A percentile compares a stretch with the other conserved stretches of the same genome.
phyloP scores from a whole-genome alignment of 2,888 invertebrate genomes.

The Eupithecia dodoneata region DNA sequence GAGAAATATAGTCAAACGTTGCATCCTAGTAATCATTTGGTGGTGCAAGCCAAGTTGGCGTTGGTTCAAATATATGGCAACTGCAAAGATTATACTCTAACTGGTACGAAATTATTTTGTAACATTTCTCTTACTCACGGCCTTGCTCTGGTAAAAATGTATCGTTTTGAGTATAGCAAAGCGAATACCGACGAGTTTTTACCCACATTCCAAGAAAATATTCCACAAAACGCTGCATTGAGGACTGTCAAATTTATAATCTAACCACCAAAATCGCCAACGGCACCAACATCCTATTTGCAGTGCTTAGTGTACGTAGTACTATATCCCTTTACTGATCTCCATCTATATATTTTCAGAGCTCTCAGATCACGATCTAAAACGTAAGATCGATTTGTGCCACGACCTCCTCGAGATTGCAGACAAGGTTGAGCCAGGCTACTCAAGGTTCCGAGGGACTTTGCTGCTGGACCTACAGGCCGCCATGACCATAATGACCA shows the following conservation, averaged over 20 bases:
- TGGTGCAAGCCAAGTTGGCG: constrained; percentile 88
- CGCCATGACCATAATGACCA: constrained; percentile 84
- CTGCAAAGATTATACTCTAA: constrained; percentile 79
- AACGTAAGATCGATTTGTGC: constrained; percentile 86
- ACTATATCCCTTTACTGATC: background rate
- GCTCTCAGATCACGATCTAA: constrained; percentile 80
- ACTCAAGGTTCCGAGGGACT: constrained; percentile 85
- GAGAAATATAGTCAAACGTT: constrained; percentile 85
- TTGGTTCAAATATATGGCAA: constrained; percentile 88
- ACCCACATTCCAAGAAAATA: background rate
- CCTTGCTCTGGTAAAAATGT: background rate
- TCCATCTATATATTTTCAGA: constrained; percentile 66
- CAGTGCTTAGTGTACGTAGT: background rate
- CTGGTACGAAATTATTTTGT: constrained; percentile 67
- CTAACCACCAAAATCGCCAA: background rate
- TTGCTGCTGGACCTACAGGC: constrained; percentile 87
- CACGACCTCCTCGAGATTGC: constrained; percentile 87
- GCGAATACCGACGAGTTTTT: background rate
- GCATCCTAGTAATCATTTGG: constrained; percentile 87
- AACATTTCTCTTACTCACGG: background rate
- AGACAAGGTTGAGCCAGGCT: constrained; percentile 86
- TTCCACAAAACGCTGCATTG: background rate
- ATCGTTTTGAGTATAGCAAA: background rate
- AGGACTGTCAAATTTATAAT: no score
- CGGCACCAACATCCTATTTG: background rate